These are phyloP conservation scores for Enteromius mattozi DNA, from an alignment of 2,797 vertebrate genomes.

Conservation along the genomic window DNA sequence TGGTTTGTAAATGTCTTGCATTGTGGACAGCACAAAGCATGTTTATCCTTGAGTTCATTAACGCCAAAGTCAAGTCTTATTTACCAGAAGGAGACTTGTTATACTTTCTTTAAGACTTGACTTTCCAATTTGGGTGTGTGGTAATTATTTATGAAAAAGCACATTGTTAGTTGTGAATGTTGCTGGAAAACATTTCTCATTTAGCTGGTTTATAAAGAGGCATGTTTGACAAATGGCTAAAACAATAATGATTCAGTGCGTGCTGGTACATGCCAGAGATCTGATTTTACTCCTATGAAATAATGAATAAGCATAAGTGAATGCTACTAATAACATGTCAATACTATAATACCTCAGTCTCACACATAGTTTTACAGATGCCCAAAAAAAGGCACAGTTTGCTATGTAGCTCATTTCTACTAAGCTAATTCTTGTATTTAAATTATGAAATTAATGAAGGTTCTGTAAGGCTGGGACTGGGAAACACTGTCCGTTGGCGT, in stretches of 20 bases:
- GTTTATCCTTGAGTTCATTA: background rate
- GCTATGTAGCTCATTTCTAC: background rate
- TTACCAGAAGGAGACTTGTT: background rate
- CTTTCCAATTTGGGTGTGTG: background rate
- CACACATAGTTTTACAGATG: background rate
- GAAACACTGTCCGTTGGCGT: background rate
- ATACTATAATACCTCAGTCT: background rate
- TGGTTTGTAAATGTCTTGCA: background rate
- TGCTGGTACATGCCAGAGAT: background rate
- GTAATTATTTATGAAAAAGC: slow-evolving; percentile 1
- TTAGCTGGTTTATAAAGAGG: background rate
- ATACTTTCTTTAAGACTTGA: background rate
- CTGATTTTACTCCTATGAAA: background rate
- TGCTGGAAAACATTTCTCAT: background rate
- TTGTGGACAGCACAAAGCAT: background rate
- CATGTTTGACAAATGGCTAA: background rate
- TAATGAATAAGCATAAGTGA: background rate
- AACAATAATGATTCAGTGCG: background rate
- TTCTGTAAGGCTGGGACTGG: background rate
- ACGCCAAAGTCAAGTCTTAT: background rate
- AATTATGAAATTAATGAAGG: background rate
- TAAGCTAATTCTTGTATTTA: background rate
- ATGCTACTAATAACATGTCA: background rate
- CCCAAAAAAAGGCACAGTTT: background rate
- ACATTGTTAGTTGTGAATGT: background rate